Conservation (phyloP, 2,888 invertebrate genomes). For the Drosophila anomelani region DNA sequence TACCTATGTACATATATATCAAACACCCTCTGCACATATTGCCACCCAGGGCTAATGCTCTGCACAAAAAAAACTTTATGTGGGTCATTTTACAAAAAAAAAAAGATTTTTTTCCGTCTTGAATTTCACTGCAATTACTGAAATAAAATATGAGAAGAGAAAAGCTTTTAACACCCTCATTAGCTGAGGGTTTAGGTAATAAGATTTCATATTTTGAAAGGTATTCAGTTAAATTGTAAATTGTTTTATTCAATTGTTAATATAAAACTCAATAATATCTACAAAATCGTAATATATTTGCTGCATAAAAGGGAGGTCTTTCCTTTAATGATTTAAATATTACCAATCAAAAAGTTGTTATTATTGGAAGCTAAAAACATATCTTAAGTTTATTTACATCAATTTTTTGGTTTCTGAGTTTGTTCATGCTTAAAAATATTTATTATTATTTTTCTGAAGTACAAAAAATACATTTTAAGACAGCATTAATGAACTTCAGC, state of each 20-base stretch:
- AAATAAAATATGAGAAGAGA: constrained; percentile 32
- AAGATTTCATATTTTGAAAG: not conserved
- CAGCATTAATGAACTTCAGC: not conserved
- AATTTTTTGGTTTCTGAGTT: not conserved
- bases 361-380: not conserved
- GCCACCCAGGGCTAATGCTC: constrained; percentile 16
- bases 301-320: not conserved
- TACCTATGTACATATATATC: constrained; percentile 1
- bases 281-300: not conserved
- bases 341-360: not conserved
- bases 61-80: constrained; percentile 11
- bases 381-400: not conserved
- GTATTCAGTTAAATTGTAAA: not conserved
- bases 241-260: not conserved
- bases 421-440: not conserved
- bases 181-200: not conserved
- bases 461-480: not conserved
- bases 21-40: constrained; percentile 2
- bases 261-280: not conserved
- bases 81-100: constrained; percentile 22
- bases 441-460: not conserved
- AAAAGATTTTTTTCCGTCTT: constrained; percentile 25
- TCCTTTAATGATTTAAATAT: not conserved
- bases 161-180: not conserved
- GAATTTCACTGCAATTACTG: constrained; percentile 47